A percentile compares a stretch with the other conserved stretches of the same genome.
Evolutionary conservation across 2,888 invertebrate species (phyloP).

Genomic region (Metalampra italica): DNA sequence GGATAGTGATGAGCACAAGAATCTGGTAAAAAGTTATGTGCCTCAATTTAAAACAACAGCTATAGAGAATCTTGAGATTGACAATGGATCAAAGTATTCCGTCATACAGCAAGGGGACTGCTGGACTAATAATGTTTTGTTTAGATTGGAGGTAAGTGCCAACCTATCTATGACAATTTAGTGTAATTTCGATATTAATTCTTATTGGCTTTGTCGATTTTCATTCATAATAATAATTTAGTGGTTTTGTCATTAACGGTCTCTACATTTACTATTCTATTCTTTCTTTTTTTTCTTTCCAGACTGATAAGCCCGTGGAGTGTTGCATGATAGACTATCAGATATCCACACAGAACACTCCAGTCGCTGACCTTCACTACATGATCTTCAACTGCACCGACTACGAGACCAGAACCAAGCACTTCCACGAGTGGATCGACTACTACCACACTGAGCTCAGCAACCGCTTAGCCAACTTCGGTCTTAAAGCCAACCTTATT

Average conservation of each 20-base stretch:
- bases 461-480: slow-evolving; percentile 17
- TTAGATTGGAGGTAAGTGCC: slow-evolving; percentile 18
- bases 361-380: slow-evolving; percentile 19
- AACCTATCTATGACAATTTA: not conserved
- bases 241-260: not conserved
- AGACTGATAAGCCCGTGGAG: slow-evolving; percentile 8
- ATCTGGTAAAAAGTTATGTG: not conserved
- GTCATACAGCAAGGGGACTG: slow-evolving; percentile 26
- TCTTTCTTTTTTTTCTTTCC: not conserved
- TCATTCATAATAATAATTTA: not conserved
- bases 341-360: slow-evolving; percentile 14
- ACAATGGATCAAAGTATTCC: slow-evolving; percentile 17
- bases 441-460: slow-evolving; percentile 2
- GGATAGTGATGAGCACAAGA: slow-evolving; percentile 1
- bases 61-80: slow-evolving; percentile 3
- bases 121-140: slow-evolving; percentile 28
- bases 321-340: slow-evolving; percentile 26
- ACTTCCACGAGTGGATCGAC: slow-evolving; percentile 4
- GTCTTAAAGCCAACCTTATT: slow-evolving; percentile 23
- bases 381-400: slow-evolving; percentile 29
- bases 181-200: not conserved
- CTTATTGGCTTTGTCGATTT: too few relatives aligned
- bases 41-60: not conserved
- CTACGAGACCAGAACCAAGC: slow-evolving; percentile 10
- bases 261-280: not conserved